Evolutionary conservation across 2,888 invertebrate species (phyloP).

Genomic region (Amblyjoppa proteus): DNA sequence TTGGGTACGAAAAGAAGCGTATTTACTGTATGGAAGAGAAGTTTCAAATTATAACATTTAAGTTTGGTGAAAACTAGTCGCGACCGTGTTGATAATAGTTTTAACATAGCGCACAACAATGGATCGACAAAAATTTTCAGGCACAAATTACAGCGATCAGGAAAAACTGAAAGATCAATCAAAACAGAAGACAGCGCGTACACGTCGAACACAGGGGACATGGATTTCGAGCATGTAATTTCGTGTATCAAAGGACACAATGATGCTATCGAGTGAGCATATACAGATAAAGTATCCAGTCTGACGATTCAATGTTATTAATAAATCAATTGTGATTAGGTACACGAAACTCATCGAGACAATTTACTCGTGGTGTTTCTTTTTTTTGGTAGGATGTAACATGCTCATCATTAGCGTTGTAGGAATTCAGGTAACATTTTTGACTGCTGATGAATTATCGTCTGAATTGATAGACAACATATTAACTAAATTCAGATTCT

Average conservation of each 20-base stretch:
- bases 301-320: not conserved
- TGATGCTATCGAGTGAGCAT: conserved; percentile 36
- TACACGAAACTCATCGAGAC: not conserved
- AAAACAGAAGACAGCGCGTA: not conserved
- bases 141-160: conserved; percentile 13
- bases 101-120: conserved; percentile 21
- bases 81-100: too few relatives aligned
- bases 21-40: too few relatives aligned
- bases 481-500: too few relatives aligned
- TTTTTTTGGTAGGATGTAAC: not conserved
- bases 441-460: too few relatives aligned
- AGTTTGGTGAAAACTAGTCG: too few relatives aligned
- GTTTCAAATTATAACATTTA: too few relatives aligned
- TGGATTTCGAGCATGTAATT: conserved; percentile 10
- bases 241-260: not conserved
- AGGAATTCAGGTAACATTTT: not conserved
- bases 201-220: not conserved
- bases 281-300: not conserved
- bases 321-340: not conserved
- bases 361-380: not conserved
- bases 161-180: not conserved
- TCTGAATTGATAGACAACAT: too few relatives aligned
- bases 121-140: not conserved
- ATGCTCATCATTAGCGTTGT: not conserved
- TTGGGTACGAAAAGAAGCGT: too few relatives aligned